Percentiles rank a stretch among this genome's conserved stretches.
phyloP scores from a whole-genome alignment of 2,888 invertebrate species.

The Pyrocoelia pectoralis region DNA sequence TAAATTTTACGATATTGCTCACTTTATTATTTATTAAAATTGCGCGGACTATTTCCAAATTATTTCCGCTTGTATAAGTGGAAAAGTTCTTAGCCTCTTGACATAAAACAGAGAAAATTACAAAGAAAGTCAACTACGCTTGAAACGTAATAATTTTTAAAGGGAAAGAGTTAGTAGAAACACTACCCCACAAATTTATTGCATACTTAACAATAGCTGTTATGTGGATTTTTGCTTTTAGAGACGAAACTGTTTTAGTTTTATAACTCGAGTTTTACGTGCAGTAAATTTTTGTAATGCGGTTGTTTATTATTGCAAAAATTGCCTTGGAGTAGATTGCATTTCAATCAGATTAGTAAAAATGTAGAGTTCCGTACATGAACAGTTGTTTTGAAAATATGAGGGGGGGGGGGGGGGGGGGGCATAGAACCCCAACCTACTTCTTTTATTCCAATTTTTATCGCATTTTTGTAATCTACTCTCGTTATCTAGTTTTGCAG shows the following conservation, averaged over 20 bases:
- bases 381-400: too few species aligned
- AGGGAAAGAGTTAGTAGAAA: neutral
- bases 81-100: neutral
- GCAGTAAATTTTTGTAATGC: neutral
- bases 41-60: neutral
- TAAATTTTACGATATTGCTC: neutral
- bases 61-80: neutral
- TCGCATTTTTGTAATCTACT: too few species aligned
- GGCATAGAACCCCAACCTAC: too few species aligned
- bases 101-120: neutral
- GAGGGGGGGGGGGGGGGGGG: too few species aligned
- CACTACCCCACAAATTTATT: neutral
- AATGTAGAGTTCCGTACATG: too few species aligned
- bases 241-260: neutral
- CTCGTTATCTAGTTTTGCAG: too few species aligned
- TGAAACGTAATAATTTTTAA: neutral
- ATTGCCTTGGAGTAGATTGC: too few species aligned
- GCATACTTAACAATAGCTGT: neutral
- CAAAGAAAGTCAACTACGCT: too few species aligned
- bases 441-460: too few species aligned
- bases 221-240: conserved; percentile 1
- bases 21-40: neutral
- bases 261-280: neutral
- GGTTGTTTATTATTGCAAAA: too few species aligned
- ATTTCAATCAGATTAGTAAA: too few species aligned